Conservation (phyloP, 1,140 invertebrate species). For the Homalodisca vitripennis region DNA sequence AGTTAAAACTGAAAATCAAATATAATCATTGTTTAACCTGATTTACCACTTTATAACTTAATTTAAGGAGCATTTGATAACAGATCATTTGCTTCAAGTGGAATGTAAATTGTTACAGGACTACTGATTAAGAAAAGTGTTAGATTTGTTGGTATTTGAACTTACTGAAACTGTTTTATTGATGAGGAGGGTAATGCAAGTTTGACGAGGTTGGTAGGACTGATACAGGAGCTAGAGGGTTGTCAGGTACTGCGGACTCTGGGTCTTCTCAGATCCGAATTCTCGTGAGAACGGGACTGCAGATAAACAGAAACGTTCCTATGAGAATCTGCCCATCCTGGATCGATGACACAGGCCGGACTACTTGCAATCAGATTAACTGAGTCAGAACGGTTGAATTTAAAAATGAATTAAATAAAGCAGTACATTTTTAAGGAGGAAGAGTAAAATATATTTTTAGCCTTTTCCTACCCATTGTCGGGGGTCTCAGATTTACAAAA, state of each 20-base stretch:
- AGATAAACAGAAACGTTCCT: not conserved
- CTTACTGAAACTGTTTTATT: not conserved
- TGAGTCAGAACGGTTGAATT: not conserved
- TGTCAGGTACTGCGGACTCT: conserved; percentile 15
- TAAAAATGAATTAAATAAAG: not conserved
- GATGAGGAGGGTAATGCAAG: not conserved
- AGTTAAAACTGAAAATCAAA: no score
- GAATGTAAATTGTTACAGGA: not conserved
- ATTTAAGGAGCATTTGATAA: not conserved
- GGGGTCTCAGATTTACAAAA: no score
- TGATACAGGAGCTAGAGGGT: not conserved
- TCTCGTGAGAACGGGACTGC: not conserved
- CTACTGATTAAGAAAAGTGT: not conserved
- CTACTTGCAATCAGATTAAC: not conserved
- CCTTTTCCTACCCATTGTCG: no score
- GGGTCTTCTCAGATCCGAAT: not conserved
- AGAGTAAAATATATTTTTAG: no score
- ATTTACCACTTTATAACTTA: not conserved
- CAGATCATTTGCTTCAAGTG: not conserved
- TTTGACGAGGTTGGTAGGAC: not conserved
- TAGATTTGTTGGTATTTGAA: not conserved
- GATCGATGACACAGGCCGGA: not conserved
- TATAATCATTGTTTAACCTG: not conserved
- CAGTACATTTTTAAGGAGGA: not conserved
- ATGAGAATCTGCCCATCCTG: not conserved